A percentile compares a stretch with the other conserved stretches of the same genome.
Conservation (phyloP, 2,888 invertebrate genomes). For the Spialia ferax region DNA sequence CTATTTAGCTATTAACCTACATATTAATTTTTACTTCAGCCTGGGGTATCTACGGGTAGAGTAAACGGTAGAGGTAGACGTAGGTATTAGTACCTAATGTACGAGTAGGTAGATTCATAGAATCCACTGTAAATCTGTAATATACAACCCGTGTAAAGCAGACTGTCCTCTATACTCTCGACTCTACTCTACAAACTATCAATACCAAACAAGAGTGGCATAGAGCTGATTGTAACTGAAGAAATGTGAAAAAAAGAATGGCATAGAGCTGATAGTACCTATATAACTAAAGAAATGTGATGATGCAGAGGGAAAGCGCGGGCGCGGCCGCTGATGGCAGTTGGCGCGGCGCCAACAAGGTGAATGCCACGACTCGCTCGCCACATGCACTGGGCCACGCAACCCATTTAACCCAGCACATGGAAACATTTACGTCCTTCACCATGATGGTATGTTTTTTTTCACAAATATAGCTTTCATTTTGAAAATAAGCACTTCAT, state of each 20-base stretch:
- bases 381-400: conserved; percentile 68
- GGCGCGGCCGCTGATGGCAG: conserved; percentile 47
- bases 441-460: not conserved
- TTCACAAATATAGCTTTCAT: not conserved
- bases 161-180: too few species aligned
- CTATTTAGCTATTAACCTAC: too few species aligned
- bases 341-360: conserved; percentile 82
- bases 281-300: conserved; percentile 50
- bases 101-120: too few species aligned
- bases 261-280: conserved; percentile 51
- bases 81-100: too few species aligned
- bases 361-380: conserved; percentile 78
- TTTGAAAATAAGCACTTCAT: not conserved
- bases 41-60: too few species aligned
- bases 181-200: too few species aligned
- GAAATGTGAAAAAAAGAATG: conserved; percentile 48
- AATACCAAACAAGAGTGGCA: too few species aligned
- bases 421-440: conserved; percentile 55
- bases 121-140: too few species aligned
- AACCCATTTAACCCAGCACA: conserved; percentile 78
- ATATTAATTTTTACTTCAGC: too few species aligned
- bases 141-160: too few species aligned
- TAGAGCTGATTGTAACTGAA: too few species aligned
- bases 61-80: too few species aligned
- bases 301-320: conserved; percentile 47